These are phyloP conservation scores for Parapsyche elsis DNA, from an alignment of 1,140 invertebrate species.

Conservation along the genomic window DNA sequence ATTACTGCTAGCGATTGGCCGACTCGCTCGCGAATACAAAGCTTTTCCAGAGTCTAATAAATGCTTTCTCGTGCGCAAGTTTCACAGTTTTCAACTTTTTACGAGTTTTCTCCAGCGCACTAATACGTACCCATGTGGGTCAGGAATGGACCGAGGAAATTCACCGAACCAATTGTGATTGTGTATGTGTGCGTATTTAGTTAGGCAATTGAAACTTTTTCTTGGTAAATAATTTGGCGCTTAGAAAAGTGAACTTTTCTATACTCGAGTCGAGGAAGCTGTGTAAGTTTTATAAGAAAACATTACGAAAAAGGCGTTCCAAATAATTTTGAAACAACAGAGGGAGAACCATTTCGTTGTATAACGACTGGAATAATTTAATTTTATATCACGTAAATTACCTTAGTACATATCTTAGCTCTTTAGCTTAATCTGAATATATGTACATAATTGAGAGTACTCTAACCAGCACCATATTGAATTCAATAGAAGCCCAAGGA, in stretches of 20 bases:
- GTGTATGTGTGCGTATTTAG: neutral
- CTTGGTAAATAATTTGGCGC: neutral
- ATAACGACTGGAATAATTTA: no score
- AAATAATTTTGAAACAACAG: no score
- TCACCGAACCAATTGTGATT: neutral
- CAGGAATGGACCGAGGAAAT: neutral
- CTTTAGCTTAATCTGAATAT: no score
- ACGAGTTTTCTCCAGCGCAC: slow-evolving; percentile 3
- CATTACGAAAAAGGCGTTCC: no score
- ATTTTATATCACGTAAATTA: no score
- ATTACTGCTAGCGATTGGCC: neutral
- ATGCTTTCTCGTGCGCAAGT: slow-evolving; percentile 8
- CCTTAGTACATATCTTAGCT: no score
- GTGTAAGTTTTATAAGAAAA: no score
- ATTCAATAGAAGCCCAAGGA: no score
- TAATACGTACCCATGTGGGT: no score
- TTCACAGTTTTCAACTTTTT: slow-evolving; percentile 20
- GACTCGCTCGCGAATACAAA: neutral
- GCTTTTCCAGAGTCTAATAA: neutral
- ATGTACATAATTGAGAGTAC: no score
- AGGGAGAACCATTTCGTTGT: no score
- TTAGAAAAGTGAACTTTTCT: neutral
- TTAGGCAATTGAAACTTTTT: slow-evolving; percentile 2
- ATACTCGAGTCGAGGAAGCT: neutral
- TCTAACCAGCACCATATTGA: no score